phyloP scores from a whole-genome alignment of 1,140 invertebrate species.

The Eupeodes corollae region DNA sequence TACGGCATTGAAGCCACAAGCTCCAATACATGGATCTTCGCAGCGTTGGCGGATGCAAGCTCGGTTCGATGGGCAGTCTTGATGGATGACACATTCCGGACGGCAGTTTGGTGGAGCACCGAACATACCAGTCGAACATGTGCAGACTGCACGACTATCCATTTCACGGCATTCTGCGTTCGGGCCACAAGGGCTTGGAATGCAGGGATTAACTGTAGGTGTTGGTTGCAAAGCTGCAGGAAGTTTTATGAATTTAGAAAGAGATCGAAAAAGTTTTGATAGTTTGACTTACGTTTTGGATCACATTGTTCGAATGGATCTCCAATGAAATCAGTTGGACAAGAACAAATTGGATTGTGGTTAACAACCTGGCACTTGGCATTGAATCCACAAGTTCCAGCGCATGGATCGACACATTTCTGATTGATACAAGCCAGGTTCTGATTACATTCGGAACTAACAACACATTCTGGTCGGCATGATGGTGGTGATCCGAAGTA shows the following conservation, averaged over 20 bases:
- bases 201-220: conserved; percentile 50
- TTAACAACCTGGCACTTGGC: conserved; percentile 68
- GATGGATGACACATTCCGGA: conserved; percentile 64
- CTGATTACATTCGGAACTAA: conserved; percentile 62
- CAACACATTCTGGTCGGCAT: conserved; percentile 68
- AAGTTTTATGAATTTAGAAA: background rate
- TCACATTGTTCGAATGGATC: conserved; percentile 71
- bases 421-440: conserved; percentile 65
- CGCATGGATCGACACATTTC: conserved; percentile 72
- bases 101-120: conserved; percentile 71
- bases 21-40: conserved; percentile 67
- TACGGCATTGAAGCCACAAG: conserved; percentile 70
- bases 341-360: conserved; percentile 77
- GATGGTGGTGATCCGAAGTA: conserved; percentile 65
- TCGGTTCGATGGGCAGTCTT: conserved; percentile 65
- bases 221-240: conserved; percentile 27
- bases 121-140: conserved; percentile 63
- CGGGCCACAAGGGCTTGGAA: conserved; percentile 70
- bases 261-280: background rate
- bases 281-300: conserved; percentile 49
- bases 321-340: conserved; percentile 58
- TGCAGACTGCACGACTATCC: conserved; percentile 59
- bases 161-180: conserved; percentile 65
- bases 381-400: conserved; percentile 64
- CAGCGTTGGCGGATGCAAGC: conserved; percentile 69